These are phyloP conservation scores for Iguana delicatissima DNA, from an alignment of 2,797 vertebrate species.

Conservation along the genomic window DNA sequence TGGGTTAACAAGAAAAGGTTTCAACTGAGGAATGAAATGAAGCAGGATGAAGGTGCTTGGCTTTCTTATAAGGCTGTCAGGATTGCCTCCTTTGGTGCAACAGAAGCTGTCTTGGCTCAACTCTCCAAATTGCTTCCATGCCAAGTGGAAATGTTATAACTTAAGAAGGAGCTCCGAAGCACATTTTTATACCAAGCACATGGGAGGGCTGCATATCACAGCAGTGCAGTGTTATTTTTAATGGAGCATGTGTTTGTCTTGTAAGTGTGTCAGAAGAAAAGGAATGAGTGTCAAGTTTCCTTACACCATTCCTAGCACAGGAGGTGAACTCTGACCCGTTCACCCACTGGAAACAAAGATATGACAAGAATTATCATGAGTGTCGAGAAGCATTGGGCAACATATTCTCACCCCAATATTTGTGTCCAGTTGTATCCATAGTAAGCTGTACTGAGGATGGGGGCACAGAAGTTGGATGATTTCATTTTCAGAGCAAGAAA, in stretches of 20 bases:
- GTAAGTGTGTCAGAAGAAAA: conserved; percentile 70
- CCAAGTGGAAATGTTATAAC: conserved; percentile 75
- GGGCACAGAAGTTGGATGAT: too few species aligned
- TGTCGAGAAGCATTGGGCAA: not conserved
- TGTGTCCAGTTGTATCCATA: conserved; percentile 8
- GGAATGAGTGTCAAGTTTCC: conserved; percentile 81
- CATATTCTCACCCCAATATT: not conserved
- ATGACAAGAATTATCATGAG: not conserved
- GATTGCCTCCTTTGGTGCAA: conserved; percentile 32
- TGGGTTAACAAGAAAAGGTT: not conserved
- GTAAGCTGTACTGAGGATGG: conserved; percentile 22
- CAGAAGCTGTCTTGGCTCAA: conserved; percentile 70
- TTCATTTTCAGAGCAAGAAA: not conserved
- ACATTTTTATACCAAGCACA: conserved; percentile 71
- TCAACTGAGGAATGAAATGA: not conserved
- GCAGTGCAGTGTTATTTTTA: conserved; percentile 87
- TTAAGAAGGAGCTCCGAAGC: conserved; percentile 64
- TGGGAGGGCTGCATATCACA: conserved; percentile 77
- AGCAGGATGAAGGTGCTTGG: conserved; percentile 5
- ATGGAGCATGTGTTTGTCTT: conserved; percentile 88
- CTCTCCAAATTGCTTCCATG: conserved; percentile 63
- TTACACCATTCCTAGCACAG: conserved; percentile 49
- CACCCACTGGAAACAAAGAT: conserved; percentile 16
- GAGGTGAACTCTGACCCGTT: conserved; percentile 31
- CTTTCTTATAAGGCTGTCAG: conserved; percentile 21